Base-by-base conservation (phyloP, 2,888 invertebrate genomes). In the Exephanes ischioxanthus region DNA sequence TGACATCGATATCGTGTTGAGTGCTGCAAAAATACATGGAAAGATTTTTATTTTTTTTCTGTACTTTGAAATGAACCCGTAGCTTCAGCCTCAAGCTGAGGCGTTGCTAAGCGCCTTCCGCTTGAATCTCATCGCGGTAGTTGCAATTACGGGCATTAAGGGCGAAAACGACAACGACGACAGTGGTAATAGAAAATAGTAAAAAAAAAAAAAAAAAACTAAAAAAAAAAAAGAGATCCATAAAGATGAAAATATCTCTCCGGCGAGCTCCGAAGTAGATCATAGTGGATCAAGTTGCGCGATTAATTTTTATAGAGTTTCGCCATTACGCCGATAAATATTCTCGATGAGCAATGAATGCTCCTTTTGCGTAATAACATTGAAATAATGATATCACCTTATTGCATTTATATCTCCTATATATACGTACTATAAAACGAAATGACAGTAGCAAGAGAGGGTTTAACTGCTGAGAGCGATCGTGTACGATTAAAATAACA, bases 401-500 rank as follows among this genome's bases (percentile, higher is more conserved):
- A 33, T 37, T 55, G 55, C n/a, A 22, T 48, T 22, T 37, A 58
- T 33, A 22, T 30, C 16, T 6, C 41, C 41, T 41, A 58, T 41
- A 58, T n/a, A 48, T n/a, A 48, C 37, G 61, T 4, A 67, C 61
- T 68, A 68, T 58, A 67, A 71, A 68, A 55, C 26, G 58, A 73
- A 83, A 68, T 83, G 61, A 83, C 68, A 48, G 61, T n/a, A 30
- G 61, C 63, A 26, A 68, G 61, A 22, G 61, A 48, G 61, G 45
- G 37, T 55, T 53, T 37, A 63, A 63, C 33, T 16, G 53, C 51
- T 61, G 45, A 70, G 26, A 77, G 76, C 80, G 80, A 84, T 84
- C 80, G 84, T 73, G 80, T 84, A 84, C 80, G 84, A 81, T 84
- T 81, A 80, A 80, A 84, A 84, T 77, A 77, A 84, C 84, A 84